Base-by-base conservation (phyloP, 2,888 invertebrate species). In the Hyposoter didymator region DNA sequence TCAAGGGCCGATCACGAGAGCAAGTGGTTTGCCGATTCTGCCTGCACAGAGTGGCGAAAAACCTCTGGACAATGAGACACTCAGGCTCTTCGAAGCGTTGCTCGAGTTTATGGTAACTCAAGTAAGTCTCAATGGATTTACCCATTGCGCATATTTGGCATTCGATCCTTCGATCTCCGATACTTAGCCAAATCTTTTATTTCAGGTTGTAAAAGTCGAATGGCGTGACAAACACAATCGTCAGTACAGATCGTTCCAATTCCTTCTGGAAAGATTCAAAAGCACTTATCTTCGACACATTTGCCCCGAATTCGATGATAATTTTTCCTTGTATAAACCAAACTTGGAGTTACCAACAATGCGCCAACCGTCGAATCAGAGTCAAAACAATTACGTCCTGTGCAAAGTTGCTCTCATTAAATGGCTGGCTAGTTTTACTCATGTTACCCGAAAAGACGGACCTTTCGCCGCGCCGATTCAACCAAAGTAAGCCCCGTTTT, bases 101-200 rank as follows among this genome's bases (percentile, higher is more conserved):
- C 95, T 99, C 55, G 98, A 98, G 89, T 97, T 96, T 90, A 98
- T 99, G 97, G 98, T 99, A 6, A 96, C 97, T 62, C 98, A 99
- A 94, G 96, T 96, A 90, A 87, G 89, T 89, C 45, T 0, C 12
- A 2, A 19, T n/a, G 6, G 39, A 14, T 19, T 73, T 14, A 28
- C 28, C 17, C n/a, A 7, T 45, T 32, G 52, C 76, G 43, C 8
- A 47, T n/a, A n/a, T 32, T 47, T 14, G 14, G 14, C 17, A 22
- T 32, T 14, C 0, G 6, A 32, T 47, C 4, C 35, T 7, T 5
- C n/a, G 19, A 6, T 32, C 66, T 5, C 35, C 45, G 28, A 22
- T 55, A 49, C 1, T n/a, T 32, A 55, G 59, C 32, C 55, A 69
- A 12, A 39, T 70, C 76, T 67, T 82, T 6, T 69, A 10, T 73